Conservation (phyloP, 2,797 vertebrate species). For the Prunella strophiata region DNA sequence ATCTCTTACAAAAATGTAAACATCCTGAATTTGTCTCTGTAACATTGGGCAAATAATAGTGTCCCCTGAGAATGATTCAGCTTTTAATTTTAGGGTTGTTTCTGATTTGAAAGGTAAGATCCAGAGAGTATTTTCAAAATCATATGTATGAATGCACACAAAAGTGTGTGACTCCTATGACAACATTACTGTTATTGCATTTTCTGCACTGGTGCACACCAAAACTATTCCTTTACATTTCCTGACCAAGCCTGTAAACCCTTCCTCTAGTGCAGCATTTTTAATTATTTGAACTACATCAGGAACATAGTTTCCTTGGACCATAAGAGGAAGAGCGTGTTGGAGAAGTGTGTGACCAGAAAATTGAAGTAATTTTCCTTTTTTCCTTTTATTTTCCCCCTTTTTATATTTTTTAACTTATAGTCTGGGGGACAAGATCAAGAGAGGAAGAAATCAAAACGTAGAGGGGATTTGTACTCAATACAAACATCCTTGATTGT, state of each 20-base stretch:
- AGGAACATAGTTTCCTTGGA: neutral
- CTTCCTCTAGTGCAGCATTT: neutral
- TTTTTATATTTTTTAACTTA: neutral
- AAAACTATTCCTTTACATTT: neutral
- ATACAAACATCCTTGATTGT: conserved; percentile 98
- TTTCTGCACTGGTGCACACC: neutral
- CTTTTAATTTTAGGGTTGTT: neutral
- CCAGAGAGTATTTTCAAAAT: neutral
- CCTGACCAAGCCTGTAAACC: neutral
- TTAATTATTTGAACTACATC: neutral
- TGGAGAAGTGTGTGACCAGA: neutral
- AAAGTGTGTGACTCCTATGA: neutral
- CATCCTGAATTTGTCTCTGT: neutral
- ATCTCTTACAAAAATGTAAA: neutral
- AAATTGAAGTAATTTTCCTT: conserved; percentile 10
- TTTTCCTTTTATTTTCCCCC: neutral
- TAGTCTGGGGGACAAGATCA: conserved; percentile 96
- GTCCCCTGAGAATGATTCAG: neutral
- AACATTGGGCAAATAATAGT: neutral
- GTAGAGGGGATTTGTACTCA: conserved; percentile 95
- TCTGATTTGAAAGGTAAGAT: conserved; percentile 13
- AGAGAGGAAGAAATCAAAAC: conserved; percentile 94
- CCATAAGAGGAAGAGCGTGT: neutral
- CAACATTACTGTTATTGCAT: neutral
- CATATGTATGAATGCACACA: neutral